Evolutionary conservation across 2,888 invertebrate species (phyloP).

Genomic region (Zaprionus bogoriensis): DNA sequence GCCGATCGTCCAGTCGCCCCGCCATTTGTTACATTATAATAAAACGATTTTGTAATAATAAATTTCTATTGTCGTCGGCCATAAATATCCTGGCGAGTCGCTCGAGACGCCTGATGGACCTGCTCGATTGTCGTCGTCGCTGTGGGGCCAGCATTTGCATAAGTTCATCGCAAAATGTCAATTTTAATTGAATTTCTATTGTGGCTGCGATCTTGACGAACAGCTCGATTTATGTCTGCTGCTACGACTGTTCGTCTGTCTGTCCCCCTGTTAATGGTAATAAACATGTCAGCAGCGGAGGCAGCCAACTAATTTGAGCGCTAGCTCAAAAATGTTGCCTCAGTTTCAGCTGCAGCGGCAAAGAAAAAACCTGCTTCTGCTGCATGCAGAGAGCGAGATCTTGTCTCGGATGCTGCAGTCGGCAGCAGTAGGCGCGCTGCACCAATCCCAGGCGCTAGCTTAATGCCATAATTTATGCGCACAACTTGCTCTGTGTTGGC

Average conservation of each 20-base stretch:
- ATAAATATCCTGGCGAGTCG: constrained; percentile 55
- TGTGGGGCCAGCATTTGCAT: constrained; percentile 39
- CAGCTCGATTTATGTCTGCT: constrained; percentile 60
- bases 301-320: constrained; percentile 58
- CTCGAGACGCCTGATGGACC: constrained; percentile 55
- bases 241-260: constrained; percentile 2
- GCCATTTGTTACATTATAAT: constrained; percentile 72
- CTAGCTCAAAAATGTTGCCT: constrained; percentile 43
- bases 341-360: constrained; percentile 3
- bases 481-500: constrained; percentile 64
- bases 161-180: constrained; percentile 70
- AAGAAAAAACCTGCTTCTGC: constrained; percentile 62
- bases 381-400: constrained; percentile 20
- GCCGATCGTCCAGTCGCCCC: constrained; percentile 44
- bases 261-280: constrained; percentile 50
- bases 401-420: constrained; percentile 52
- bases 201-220: constrained; percentile 44
- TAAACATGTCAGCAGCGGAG: constrained; percentile 69
- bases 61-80: constrained; percentile 47
- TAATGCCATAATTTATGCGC: constrained; percentile 79
- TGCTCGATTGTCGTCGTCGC: constrained; percentile 24
- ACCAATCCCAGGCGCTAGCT: constrained; percentile 79
- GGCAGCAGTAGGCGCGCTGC: constrained; percentile 37
- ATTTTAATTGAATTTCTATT: constrained; percentile 78
- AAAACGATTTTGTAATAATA: constrained; percentile 52